Base-by-base conservation (phyloP, 2,888 invertebrate species). In the Syrista parreyssii region DNA sequence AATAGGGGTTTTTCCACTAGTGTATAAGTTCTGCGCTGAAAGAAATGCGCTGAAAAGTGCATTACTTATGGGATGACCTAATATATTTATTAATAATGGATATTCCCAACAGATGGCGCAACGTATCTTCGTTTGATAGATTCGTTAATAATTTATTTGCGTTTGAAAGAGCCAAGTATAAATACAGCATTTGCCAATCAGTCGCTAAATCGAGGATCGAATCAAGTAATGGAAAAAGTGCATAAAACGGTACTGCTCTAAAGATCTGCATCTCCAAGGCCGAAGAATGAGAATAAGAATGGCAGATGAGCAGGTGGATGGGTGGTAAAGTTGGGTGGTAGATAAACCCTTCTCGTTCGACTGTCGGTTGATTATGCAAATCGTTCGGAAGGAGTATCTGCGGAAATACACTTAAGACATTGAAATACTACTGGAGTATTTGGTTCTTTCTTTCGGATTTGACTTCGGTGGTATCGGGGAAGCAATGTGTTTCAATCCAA, bases 401-500 rank as follows among this genome's bases (percentile, higher is more conserved):
- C 71, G 31, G 15, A 71, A 71, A 71, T 71, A 71, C 31, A 32
- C 12, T 71, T 15, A 32, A 71, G 71, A 12, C 71, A 32, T 12
- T 30, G 71, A 32, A 71, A 32, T 32, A 32, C 71, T 23, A 55
- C 23, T 55, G 23, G 55, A 55, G 55, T 55, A 55, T 55, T 23
- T 55, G 55, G 55, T 55, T 23, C 55, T 55, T 55, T 55, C 23
- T 23, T 55, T 6, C 23, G 55, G 55, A 55, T 55, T 55, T 55
- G 23, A 55, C 55, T 55, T 55, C 55, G 55, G 23, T 9, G 55
- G 71, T 71, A 71, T 30, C 30, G 32, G 71, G 15, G 3, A 71
- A n/a, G 71, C 71, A 32, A 31, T 71, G 71, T 71, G 71, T 71
- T 71, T 71, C 71, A 32, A 71, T 71, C 71, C 12, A 71, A 71